Evolutionary conservation across 2,797 vertebrate species (phyloP), one percentile per base, ranked within the genome.

Genomic region (Manis pentadactyla): DNA sequence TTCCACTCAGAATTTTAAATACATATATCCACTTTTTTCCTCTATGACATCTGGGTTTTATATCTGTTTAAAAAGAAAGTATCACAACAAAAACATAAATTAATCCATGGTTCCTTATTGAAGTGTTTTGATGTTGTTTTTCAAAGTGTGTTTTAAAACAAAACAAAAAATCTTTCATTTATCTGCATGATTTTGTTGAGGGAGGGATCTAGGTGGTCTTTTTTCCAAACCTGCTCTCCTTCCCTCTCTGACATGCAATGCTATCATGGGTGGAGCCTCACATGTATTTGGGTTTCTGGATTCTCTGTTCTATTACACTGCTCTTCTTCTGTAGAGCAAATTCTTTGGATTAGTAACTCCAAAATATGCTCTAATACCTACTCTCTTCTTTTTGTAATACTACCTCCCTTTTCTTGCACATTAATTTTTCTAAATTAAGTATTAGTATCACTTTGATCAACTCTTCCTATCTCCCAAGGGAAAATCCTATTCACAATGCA

Each of bases 61-160:
- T 57, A 95, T 96, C 89, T 96, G 90, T 97, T 96, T 97, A 96
- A 97, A 97, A 96, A 97, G 82, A 98, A 96, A 96, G 95, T 84
- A 94, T 90, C 81, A 97, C 81, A 97, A 96, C 87, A 97, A 96
- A 97, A 96, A 93, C 61, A 95, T 39, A 95, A 96, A 85, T 96
- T 87, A 97, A 96, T 95, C 59, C 77, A 94, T 31, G 55, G 7
- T 94, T 90, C 91, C 89, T 93, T 93, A 86, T 0, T 89, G 29
- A 83, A 87, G 42, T 29, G 82, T 64, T 92, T 73, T 61, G 27
- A 59, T 68, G 42, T 68, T 68, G 57, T 23, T 79, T 84, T 82
- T 79, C 51, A 75, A 27, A 79, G 49, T 75, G 42, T 39, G 23
- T 15, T 46, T 46, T 46, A 46, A 46, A 46, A 46, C 46, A 46